phyloP scores from a whole-genome alignment of 2,888 invertebrate genomes.

The Siphlonurus alternatus region DNA sequence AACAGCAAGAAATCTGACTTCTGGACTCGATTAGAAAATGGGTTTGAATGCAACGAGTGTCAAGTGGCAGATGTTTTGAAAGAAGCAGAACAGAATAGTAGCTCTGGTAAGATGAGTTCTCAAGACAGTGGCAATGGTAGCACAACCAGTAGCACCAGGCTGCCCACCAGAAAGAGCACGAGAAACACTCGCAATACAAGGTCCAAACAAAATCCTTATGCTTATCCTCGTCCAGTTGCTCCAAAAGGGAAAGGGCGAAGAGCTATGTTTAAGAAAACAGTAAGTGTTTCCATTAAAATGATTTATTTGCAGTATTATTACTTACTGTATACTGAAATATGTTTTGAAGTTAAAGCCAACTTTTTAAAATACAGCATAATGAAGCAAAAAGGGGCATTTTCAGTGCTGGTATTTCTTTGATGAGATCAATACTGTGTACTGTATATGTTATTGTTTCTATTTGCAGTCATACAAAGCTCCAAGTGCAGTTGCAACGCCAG shows the following conservation, averaged over 20 bases:
- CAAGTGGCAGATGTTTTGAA: slow-evolving; percentile 34
- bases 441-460: not conserved
- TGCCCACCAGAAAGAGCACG: slow-evolving; percentile 40
- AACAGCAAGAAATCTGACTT: slow-evolving; percentile 48
- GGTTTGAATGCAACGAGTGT: slow-evolving; percentile 62
- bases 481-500: slow-evolving; percentile 59
- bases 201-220: slow-evolving; percentile 28
- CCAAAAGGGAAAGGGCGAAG: slow-evolving; percentile 59
- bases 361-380: too few species aligned
- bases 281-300: slow-evolving; percentile 14
- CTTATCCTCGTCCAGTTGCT: slow-evolving; percentile 25
- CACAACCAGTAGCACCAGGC: slow-evolving; percentile 24
- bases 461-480: slow-evolving; percentile 59
- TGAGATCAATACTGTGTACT: too few species aligned
- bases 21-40: slow-evolving; percentile 58
- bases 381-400: too few species aligned
- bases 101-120: slow-evolving; percentile 20
- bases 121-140: slow-evolving; percentile 19
- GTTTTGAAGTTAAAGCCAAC: too few species aligned
- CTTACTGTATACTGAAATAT: too few species aligned
- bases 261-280: slow-evolving; percentile 55
- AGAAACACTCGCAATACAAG: slow-evolving; percentile 33
- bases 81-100: slow-evolving; percentile 18
- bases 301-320: not conserved
- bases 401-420: too few species aligned